These are phyloP conservation scores for Dermochelys coriacea DNA, from an alignment of 2,797 vertebrate species.

Conservation along the genomic window DNA sequence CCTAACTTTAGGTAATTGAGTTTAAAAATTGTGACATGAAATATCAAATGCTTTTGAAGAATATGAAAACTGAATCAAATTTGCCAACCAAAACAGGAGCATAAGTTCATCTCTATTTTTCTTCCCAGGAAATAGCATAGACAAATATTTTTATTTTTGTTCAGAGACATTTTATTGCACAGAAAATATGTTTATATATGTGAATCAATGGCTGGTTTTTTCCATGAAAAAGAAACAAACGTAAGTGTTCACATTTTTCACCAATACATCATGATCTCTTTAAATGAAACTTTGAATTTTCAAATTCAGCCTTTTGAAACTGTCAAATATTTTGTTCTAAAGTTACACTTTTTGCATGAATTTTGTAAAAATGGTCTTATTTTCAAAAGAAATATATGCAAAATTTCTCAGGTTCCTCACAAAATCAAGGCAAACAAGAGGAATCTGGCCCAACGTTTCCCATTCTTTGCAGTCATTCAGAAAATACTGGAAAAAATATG, in stretches of 20 bases:
- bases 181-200: background rate
- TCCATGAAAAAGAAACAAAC: background rate
- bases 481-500: background rate
- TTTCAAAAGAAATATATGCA: background rate
- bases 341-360: background rate
- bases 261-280: background rate
- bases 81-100: conserved; percentile 10
- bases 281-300: background rate
- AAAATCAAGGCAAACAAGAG: background rate
- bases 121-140: too few species aligned
- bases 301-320: too few species aligned
- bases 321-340: background rate
- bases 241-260: background rate
- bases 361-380: background rate
- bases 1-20: background rate
- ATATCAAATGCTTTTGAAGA: background rate
- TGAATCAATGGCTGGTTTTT: background rate
- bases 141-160: too few species aligned
- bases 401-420: background rate
- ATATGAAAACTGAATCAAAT: conserved; percentile 15
- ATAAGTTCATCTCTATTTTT: background rate
- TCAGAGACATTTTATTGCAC: too few species aligned
- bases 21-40: background rate
- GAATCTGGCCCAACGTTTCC: background rate
- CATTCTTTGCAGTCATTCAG: background rate